Evolutionary conservation across 53 echinoderm and acorn worm genomes (phyloP).

Genomic region (Zoroaster sp.): DNA sequence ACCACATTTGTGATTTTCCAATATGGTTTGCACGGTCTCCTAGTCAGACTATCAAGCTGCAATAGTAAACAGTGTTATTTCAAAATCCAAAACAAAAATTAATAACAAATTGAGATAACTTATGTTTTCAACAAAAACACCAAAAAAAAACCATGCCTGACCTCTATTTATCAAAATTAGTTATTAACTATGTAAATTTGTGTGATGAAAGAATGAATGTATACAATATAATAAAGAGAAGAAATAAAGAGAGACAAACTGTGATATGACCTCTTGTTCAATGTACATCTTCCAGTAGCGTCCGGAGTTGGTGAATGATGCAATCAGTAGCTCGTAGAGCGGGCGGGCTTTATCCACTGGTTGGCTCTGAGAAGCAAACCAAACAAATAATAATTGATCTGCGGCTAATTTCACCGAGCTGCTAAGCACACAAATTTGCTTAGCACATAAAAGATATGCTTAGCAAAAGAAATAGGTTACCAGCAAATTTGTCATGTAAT

Average conservation of each 20-base stretch:
- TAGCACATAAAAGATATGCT: too few species aligned
- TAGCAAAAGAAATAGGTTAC: too few species aligned
- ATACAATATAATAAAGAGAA: constrained; percentile 5
- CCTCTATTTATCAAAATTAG: neutral
- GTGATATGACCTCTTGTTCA: constrained; percentile 95
- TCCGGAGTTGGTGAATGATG: constrained; percentile 90
- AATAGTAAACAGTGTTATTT: constrained; percentile 26
- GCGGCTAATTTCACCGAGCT: too few species aligned
- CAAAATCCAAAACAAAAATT: neutral
- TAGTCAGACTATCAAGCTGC: neutral
- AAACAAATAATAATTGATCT: too few species aligned
- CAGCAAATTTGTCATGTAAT: too few species aligned
- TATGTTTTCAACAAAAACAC: neutral
- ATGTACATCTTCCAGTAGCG: constrained; percentile 99
- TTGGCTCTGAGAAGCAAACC: constrained; percentile 74
- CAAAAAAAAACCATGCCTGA: neutral
- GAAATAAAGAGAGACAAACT: constrained; percentile 45
- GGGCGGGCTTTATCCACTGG: constrained; percentile 94
- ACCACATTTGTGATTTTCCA: too few species aligned
- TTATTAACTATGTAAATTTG: neutral
- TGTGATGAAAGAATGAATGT: neutral
- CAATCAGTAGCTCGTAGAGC: constrained; percentile 86
- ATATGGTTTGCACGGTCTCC: neutral
- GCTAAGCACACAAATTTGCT: too few species aligned
- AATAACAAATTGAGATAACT: neutral